Percentiles rank a stretch among this genome's conserved stretches.
phyloP scores from a whole-genome alignment of 2,797 vertebrate species.

The Hipposideros larvatus region DNA sequence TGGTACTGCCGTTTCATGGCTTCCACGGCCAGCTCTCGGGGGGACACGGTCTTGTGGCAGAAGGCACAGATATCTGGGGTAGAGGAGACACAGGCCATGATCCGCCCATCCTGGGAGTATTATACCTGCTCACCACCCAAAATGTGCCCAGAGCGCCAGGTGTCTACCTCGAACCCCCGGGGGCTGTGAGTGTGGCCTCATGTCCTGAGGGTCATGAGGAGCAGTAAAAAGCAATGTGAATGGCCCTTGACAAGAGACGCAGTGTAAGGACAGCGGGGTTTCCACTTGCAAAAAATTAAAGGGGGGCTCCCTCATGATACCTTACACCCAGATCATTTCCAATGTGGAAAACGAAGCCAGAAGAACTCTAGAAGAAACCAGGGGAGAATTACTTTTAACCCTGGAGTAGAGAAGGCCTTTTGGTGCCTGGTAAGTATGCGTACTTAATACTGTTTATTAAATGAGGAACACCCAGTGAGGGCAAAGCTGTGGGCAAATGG shows the following conservation, averaged over 20 bases:
- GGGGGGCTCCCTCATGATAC: neutral
- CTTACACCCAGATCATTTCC: neutral
- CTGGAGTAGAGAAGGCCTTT: neutral
- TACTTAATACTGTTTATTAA: neutral
- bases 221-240: neutral
- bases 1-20: conserved; percentile 96
- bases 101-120: neutral
- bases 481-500: neutral
- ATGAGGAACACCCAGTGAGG: accelerated
- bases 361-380: neutral
- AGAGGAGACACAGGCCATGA: neutral
- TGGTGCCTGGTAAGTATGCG: accelerated
- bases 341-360: neutral
- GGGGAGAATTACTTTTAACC: neutral
- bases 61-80: conserved; percentile 95
- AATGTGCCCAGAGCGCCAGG: accelerated
- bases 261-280: neutral
- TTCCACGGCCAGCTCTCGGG: conserved; percentile 90
- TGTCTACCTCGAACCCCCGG: neutral
- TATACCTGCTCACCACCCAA: neutral
- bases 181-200: neutral
- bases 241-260: neutral
- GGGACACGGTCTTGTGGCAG: conserved; percentile 93
- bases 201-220: neutral
- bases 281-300: neutral